Conservation (phyloP, 2,797 vertebrate genomes). For the Betta splendens region DNA sequence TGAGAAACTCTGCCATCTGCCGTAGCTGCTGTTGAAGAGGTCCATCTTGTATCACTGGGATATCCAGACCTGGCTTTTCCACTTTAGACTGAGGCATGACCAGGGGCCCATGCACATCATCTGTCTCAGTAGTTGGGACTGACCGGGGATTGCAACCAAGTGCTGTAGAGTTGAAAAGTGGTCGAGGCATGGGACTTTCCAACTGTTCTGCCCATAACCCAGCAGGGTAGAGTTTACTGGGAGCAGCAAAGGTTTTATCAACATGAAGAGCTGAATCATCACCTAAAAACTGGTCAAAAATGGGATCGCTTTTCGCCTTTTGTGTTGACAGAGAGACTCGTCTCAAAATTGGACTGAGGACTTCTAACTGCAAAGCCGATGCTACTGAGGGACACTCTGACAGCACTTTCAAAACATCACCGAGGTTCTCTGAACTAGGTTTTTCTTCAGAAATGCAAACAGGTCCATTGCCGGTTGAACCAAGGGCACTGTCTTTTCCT, state of each 20-base stretch:
- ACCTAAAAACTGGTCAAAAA: conserved; percentile 19
- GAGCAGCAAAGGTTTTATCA: conserved; percentile 43
- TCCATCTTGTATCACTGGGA: conserved; percentile 54
- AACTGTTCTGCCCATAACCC: conserved; percentile 61
- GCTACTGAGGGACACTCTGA: conserved; percentile 51
- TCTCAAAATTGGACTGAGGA: conserved; percentile 53
- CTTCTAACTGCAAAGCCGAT: conserved; percentile 46
- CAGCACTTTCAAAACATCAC: conserved; percentile 50
- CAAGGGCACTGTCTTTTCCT: conserved; percentile 58
- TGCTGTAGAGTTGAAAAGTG: conserved; percentile 78
- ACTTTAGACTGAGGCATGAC: conserved; percentile 5
- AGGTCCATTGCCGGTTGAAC: conserved; percentile 43
- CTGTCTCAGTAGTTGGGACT: not conserved
- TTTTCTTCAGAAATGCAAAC: conserved; percentile 29
- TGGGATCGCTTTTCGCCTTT: conserved; percentile 4
- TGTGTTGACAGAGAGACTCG: conserved; percentile 38
- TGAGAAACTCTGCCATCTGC: conserved; percentile 81
- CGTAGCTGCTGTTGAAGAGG: conserved; percentile 81
- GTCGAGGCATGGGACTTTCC: conserved; percentile 75
- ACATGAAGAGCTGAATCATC: conserved; percentile 39
- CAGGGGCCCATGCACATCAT: conserved; percentile 6
- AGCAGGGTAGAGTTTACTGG: not conserved
- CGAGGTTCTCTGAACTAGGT: conserved; percentile 18
- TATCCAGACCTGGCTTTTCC: conserved; percentile 32
- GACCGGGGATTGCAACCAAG: conserved; percentile 42